Conservation (phyloP, 2,888 invertebrate genomes). For the Sphecodes monilicornis region DNA sequence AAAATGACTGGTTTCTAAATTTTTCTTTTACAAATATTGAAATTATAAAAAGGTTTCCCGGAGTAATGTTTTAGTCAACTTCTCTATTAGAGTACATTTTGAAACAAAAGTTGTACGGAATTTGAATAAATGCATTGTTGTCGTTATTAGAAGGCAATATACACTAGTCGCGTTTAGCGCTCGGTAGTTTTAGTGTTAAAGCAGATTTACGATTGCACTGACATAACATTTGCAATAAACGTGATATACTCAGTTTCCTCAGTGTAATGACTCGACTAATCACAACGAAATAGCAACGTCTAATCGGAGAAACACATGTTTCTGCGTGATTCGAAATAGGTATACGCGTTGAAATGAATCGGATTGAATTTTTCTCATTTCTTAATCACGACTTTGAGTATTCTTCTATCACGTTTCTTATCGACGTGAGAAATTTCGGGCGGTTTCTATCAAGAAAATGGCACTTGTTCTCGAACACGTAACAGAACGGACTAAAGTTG, state of each 20-base stretch:
- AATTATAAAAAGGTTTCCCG: no score
- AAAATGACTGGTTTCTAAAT: no score
- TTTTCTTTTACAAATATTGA: no score
- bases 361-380: background rate
- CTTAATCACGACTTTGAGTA: background rate
- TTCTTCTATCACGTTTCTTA: background rate
- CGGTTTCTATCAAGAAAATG: constrained; percentile 6
- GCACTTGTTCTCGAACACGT: constrained; percentile 10
- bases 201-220: background rate
- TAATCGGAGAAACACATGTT: background rate
- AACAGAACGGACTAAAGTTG: background rate
- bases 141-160: no score
- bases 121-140: no score
- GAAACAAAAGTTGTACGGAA: no score
- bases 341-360: background rate
- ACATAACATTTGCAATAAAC: background rate
- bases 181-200: no score
- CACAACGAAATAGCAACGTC: background rate
- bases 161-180: no score
- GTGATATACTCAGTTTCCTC: background rate
- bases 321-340: background rate
- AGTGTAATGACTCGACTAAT: background rate
- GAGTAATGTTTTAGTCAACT: no score
- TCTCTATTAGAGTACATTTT: no score
- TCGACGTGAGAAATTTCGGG: constrained; percentile 2